Base-by-base conservation (phyloP, 53 echinoderm and acorn worm species). In the Crossaster papposus region DNA sequence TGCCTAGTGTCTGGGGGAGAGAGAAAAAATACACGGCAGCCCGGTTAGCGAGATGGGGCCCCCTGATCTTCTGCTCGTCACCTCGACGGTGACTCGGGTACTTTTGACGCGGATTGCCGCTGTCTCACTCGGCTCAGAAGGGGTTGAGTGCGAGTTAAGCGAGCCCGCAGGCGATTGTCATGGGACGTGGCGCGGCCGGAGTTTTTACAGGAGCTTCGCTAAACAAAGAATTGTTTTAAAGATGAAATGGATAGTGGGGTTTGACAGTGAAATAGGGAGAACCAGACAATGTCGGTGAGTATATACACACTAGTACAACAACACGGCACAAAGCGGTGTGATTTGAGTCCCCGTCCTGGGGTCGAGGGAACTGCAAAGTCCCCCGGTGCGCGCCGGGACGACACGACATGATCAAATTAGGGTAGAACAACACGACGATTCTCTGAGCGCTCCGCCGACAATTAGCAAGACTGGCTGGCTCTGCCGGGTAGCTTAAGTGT, bases 351-450 rank as follows among this genome's bases (percentile, higher is more conserved):
- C 58, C 44, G 17, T 58, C 58, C 17, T 20, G 58, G 58, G 44
- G 44, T 44, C 44, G 44, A 9, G 44, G 9, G 44, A 54, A 74
- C 87, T 77, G 88, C 78, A 64, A 88, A 64, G 64, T 88, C 88
- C 37, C 58, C 88, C 78, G 64, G 77, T 36, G 88, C 15, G 77
- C 78, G 28, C 63, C 78, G 20, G 88, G 76, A 55, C 88, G 76
- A 55, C 88, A 77, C 77, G 88, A 76, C 76, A 64, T 76, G 88
- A 88, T 76, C 88, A 88, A 88, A 88, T 88, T 88, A 88, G 88
- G 88, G 76, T 88, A 78, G 64, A 88, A 88, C 88, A 88, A 88
- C 88, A 88, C 62, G 63, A 55, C 58, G 58, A 88, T 88, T 77
- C 77, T 88, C 58, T 88, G 76, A 88, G 88, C 64, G 55, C 64